phyloP scores from a whole-genome alignment of 1,140 invertebrate species.

The Mercenaria mercenaria region DNA sequence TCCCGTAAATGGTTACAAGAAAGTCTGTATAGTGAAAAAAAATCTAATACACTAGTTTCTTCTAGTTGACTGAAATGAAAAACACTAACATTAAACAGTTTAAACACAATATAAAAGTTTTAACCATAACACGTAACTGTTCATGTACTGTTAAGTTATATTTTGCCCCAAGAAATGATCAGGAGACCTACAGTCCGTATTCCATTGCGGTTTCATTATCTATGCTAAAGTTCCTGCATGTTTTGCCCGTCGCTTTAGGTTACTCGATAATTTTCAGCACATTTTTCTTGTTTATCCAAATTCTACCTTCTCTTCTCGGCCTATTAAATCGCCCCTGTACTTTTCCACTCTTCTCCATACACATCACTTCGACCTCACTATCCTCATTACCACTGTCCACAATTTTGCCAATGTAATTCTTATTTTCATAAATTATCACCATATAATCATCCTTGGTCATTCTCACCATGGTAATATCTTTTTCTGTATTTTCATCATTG shows the following conservation, averaged over 20 bases:
- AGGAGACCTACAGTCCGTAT: no score
- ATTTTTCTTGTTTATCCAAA: slow-evolving; percentile 8
- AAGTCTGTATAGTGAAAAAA: no score
- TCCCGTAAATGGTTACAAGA: no score
- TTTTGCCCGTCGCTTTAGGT: slow-evolving; percentile 19
- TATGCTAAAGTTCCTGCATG: background rate
- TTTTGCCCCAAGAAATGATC: no score
- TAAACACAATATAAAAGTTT: no score
- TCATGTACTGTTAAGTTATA: no score
- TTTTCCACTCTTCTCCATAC: slow-evolving; percentile 45
- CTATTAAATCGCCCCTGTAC: slow-evolving; percentile 3
- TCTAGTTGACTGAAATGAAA: no score
- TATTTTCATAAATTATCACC: slow-evolving; percentile 9
- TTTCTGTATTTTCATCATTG: background rate
- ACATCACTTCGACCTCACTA: slow-evolving; percentile 27
- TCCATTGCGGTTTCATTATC: background rate
- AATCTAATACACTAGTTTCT: no score
- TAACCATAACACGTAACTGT: no score
- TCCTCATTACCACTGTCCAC: slow-evolving; percentile 20
- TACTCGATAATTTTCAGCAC: background rate
- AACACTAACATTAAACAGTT: no score
- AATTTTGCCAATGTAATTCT: slow-evolving; percentile 36
- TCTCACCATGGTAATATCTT: background rate
- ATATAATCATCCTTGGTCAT: slow-evolving; percentile 7
- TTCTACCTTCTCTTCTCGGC: slow-evolving; percentile 36